Evolutionary conservation across 2,797 vertebrate genomes (phyloP).

Genomic region (Malurus splendens): DNA sequence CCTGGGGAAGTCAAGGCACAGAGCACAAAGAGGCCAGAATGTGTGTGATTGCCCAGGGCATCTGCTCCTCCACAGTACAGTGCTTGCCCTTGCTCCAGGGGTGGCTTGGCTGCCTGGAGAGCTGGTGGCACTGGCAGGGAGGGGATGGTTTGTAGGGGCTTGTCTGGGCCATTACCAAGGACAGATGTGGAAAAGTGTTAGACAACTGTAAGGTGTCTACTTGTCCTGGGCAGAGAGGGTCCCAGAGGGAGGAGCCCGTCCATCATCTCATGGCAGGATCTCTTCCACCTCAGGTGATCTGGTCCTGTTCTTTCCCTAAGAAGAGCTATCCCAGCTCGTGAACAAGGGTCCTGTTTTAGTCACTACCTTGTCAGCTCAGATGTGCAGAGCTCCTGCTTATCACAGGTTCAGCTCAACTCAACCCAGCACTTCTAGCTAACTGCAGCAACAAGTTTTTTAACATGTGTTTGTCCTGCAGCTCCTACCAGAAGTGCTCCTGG

Average conservation of each 20-base stretch:
- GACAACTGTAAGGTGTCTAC: neutral
- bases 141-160: neutral
- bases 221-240: neutral
- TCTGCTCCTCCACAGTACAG: neutral
- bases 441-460: neutral
- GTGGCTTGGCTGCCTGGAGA: neutral
- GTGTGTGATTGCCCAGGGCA: neutral
- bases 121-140: neutral
- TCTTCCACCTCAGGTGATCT: neutral
- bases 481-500: neutral
- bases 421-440: neutral
- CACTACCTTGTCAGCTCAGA: neutral
- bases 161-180: neutral
- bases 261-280: neutral
- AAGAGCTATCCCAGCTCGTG: neutral
- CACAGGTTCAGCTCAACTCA: neutral
- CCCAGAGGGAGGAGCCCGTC: neutral
- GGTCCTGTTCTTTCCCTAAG: neutral
- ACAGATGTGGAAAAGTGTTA: neutral
- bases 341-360: neutral
- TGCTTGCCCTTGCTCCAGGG: neutral
- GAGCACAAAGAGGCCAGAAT: neutral
- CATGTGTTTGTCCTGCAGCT: neutral
- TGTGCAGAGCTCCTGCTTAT: neutral
- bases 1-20: neutral